Conservation (phyloP, 2,888 invertebrate species). For the Meiosimyza platycephala region DNA sequence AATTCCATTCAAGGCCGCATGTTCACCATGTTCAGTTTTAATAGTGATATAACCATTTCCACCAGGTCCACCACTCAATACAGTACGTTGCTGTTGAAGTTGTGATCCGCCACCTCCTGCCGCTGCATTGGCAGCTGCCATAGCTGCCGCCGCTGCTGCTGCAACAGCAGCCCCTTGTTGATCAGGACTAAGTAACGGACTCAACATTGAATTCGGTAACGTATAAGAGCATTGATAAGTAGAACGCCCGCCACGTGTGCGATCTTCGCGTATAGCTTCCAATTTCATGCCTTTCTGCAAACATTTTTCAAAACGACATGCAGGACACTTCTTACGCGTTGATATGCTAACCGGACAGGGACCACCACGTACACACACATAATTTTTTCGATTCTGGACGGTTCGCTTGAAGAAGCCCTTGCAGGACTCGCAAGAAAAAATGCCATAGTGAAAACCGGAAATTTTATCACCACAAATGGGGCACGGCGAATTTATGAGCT, state of each 20-base stretch:
- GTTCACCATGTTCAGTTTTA: slow-evolving; percentile 68
- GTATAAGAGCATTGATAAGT: slow-evolving; percentile 96
- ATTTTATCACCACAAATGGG: slow-evolving; percentile 96
- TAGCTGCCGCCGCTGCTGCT: slow-evolving; percentile 45
- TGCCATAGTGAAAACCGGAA: slow-evolving; percentile 97
- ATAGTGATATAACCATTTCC: slow-evolving; percentile 63
- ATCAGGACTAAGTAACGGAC: slow-evolving; percentile 68
- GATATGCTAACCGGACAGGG: slow-evolving; percentile 92
- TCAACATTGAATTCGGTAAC: slow-evolving; percentile 77
- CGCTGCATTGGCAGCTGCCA: slow-evolving; percentile 47
- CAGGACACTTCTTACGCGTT: slow-evolving; percentile 96
- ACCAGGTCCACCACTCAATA: slow-evolving; percentile 60
- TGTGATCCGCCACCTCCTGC: slow-evolving; percentile 9
- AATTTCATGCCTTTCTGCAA: slow-evolving; percentile 96
- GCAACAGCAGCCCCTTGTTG: slow-evolving; percentile 50
- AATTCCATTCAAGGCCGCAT: slow-evolving; percentile 37
- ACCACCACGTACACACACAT: slow-evolving; percentile 91
- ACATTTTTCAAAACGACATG: slow-evolving; percentile 96
- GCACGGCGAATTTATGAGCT: slow-evolving; percentile 92
- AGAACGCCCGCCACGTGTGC: slow-evolving; percentile 94
- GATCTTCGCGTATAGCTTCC: slow-evolving; percentile 95
- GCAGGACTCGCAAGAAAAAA: slow-evolving; percentile 97
- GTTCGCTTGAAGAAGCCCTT: slow-evolving; percentile 98
- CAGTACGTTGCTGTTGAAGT: slow-evolving; percentile 45
- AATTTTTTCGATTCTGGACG: slow-evolving; percentile 98